Evolutionary conservation across 2,797 vertebrate species (phyloP).

Genomic region (Taeniopygia guttata): DNA sequence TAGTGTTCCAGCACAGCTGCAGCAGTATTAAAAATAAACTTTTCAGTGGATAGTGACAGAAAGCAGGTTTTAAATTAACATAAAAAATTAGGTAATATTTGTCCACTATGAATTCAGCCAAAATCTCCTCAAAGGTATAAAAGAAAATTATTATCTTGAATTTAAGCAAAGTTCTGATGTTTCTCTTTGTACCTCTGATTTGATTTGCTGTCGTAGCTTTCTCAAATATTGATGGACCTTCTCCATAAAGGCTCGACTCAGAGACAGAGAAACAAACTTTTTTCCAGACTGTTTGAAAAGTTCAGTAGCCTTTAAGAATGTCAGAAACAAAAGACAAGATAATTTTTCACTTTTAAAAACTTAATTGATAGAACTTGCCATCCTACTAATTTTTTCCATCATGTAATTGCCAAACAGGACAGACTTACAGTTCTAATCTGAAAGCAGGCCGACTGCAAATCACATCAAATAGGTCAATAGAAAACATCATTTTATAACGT

Average conservation of each 20-base stretch:
- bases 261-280: conserved; percentile 71
- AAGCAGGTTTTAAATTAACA: neutral
- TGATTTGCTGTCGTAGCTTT: conserved; percentile 80
- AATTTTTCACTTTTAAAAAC: neutral
- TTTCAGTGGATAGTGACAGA: neutral
- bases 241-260: conserved; percentile 79
- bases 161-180: neutral
- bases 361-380: neutral
- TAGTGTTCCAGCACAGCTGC: neutral
- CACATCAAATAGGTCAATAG: neutral
- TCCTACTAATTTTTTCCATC: neutral
- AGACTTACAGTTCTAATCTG: neutral
- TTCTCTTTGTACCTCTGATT: conserved; percentile 78
- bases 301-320: conserved; percentile 79
- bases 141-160: neutral
- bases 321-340: neutral
- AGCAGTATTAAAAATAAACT: neutral
- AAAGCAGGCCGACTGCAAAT: neutral
- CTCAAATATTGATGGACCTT: conserved; percentile 75
- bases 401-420: neutral
- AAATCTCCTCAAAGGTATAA: neutral
- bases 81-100: neutral
- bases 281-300: conserved; percentile 74
- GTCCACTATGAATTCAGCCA: neutral
- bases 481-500: neutral